Percentiles rank a stretch among this genome's conserved stretches.
Conservation (phyloP, 2,888 invertebrate species). For the Ormyrus labotus region DNA sequence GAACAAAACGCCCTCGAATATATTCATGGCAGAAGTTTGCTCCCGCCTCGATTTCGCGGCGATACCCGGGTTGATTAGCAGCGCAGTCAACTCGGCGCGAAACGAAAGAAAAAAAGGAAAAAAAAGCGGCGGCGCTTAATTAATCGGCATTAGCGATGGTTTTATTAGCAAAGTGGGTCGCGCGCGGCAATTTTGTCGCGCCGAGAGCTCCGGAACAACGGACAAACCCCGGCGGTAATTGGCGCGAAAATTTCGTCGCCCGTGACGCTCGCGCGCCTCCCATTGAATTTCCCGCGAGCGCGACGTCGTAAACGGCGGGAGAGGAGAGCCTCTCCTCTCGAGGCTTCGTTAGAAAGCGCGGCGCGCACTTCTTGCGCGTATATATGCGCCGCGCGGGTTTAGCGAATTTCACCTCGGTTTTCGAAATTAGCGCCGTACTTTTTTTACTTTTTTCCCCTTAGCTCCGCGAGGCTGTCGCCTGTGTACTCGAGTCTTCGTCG, state of each 20-base stretch:
- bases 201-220: not conserved
- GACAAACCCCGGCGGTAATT: constrained; percentile 32
- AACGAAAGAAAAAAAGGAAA: too few relatives aligned
- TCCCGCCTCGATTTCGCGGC: too few relatives aligned
- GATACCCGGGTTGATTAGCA: too few relatives aligned
- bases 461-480: too few relatives aligned
- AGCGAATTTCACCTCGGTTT: constrained; percentile 1
- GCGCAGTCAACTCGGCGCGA: too few relatives aligned
- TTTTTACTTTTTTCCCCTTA: too few relatives aligned
- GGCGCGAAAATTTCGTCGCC: constrained; percentile 35
- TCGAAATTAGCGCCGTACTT: not conserved
- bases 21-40: too few relatives aligned
- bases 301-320: constrained; percentile 18
- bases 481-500: too few relatives aligned
- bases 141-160: constrained; percentile 26
- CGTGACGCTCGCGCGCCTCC: constrained; percentile 22
- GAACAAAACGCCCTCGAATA: too few relatives aligned
- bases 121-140: not conserved
- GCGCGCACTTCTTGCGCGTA: constrained; percentile 13
- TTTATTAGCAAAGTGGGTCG: constrained; percentile 42
- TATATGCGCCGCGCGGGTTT: not conserved
- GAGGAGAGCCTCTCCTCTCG: not conserved
- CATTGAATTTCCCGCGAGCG: constrained; percentile 18
- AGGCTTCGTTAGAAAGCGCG: constrained; percentile 39
- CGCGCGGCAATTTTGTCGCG: not conserved